These are phyloP conservation scores for Cerastis rubricosa DNA, from an alignment of 2,888 invertebrate genomes.

Conservation along the genomic window DNA sequence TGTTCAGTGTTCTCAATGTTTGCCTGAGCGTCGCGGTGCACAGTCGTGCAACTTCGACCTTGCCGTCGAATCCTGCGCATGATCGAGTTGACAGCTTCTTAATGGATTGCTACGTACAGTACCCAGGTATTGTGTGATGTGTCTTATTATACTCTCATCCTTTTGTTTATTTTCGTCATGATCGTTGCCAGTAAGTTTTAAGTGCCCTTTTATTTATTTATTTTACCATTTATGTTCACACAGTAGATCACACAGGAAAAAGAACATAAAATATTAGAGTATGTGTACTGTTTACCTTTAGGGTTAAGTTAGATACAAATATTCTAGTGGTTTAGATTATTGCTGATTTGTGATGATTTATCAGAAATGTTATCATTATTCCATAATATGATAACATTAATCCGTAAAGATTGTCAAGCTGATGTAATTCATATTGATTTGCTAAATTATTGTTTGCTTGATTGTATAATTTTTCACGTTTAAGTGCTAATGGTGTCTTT, in stretches of 20 bases:
- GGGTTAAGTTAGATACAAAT: not conserved
- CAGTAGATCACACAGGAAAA: too few relatives aligned
- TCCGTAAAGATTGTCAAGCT: conserved; percentile 17
- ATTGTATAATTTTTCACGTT: conserved; percentile 42
- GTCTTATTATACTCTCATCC: conserved; percentile 38
- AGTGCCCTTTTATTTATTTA: not conserved
- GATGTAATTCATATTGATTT: conserved; percentile 26
- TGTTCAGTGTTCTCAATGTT: conserved; percentile 67
- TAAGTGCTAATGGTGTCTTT: conserved; percentile 51
- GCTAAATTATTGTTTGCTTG: conserved; percentile 22
- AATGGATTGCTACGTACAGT: conserved; percentile 84
- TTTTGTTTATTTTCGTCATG: conserved; percentile 24
- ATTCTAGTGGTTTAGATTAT: conserved; percentile 12
- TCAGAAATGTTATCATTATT: conserved; percentile 42
- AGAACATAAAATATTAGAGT: too few relatives aligned
- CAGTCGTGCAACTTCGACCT: conserved; percentile 84
- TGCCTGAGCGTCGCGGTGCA: conserved; percentile 69
- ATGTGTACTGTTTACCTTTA: too few relatives aligned
- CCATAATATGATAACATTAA: conserved; percentile 47
- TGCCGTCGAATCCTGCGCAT: conserved; percentile 84
- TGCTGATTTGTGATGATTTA: conserved; percentile 30
- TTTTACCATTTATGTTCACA: too few relatives aligned
- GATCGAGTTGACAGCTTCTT: conserved; percentile 81
- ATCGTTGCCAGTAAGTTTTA: conserved; percentile 31
- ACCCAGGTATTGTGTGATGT: conserved; percentile 78